These are phyloP conservation scores for Gyrodactylus salaris DNA, from an alignment of 1,140 invertebrate species.

Conservation along the genomic window DNA sequence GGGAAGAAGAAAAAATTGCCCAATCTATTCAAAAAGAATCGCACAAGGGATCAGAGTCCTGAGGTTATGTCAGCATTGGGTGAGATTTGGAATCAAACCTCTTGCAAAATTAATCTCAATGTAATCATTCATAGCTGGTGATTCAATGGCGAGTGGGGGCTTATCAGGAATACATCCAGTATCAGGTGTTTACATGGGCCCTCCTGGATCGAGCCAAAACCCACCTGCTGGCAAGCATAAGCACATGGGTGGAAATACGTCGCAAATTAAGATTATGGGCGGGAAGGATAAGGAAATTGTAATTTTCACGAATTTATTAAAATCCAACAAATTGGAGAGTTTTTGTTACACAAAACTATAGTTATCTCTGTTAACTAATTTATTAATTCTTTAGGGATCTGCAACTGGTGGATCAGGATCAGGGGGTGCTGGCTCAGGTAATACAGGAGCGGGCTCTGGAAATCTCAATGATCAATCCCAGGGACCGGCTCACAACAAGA, in stretches of 20 bases:
- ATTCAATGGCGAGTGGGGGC: neutral
- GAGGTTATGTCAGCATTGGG: conserved; percentile 1
- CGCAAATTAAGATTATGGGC: neutral
- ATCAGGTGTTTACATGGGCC: neutral
- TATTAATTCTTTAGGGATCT: neutral
- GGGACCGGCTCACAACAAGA: neutral
- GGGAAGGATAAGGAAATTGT: neutral
- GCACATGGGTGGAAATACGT: neutral
- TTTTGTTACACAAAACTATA: too few relatives aligned
- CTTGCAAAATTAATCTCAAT: neutral
- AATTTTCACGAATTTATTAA: too few relatives aligned
- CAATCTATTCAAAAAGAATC: conserved; percentile 3
- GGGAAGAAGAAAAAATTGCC: neutral
- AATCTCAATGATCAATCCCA: too few relatives aligned
- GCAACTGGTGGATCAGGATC: neutral
- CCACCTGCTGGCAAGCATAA: neutral
- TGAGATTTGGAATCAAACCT: neutral
- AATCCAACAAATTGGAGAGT: too few relatives aligned
- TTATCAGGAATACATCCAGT: neutral
- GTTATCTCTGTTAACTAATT: neutral
- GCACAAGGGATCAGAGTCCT: conserved; percentile 1
- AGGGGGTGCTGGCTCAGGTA: neutral
- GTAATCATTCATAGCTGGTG: neutral
- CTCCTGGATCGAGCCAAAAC: neutral
- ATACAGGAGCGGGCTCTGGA: neutral